Evolutionary conservation across 2,113 vertebrate species (phyloP).

Genomic region (human (Homo sapiens)): GRCh38 chr11:124638501-124639000

Average conservation of each 20-base stretch:
- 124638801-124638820: neutral
- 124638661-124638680: slow-evolving; percentile 88
- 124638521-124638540: slow-evolving; percentile 67
- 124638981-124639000: too few relatives aligned
- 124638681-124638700: slow-evolving; percentile 91
- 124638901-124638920: neutral
- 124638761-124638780: neutral
- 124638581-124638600: slow-evolving; percentile 88
- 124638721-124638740: slow-evolving; percentile 93
- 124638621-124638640: slow-evolving; percentile 80
- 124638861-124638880: neutral
- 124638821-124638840: neutral
- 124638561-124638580: slow-evolving; percentile 73
- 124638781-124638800: neutral
- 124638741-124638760: neutral
- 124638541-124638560: slow-evolving; percentile 85
- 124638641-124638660: slow-evolving; percentile 88
- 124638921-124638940: neutral
- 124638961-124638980: neutral
- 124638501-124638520: neutral
- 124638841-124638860: neutral
- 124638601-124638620: neutral
- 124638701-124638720: slow-evolving; percentile 89
- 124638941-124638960: neutral
- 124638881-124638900: neutral